Percentiles rank a stretch among this genome's conserved stretches.
These are phyloP conservation scores for Rattus rattus DNA, from an alignment of 2,113 vertebrate species.

Conservation along the genomic window DNA sequence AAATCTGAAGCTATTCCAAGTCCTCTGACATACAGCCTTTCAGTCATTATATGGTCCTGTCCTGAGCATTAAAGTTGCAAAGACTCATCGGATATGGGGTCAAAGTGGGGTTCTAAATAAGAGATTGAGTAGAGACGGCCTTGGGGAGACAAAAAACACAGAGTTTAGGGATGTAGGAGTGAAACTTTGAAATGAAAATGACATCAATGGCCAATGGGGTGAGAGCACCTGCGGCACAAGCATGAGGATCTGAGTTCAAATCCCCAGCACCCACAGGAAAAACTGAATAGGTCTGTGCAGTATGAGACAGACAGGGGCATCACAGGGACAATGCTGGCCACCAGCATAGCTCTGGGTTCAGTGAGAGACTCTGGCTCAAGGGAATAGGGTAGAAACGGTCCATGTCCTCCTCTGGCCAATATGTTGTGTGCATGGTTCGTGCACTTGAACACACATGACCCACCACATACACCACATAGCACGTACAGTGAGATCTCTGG, in stretches of 20 bases:
- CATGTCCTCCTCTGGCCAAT: neutral
- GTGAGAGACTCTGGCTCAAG: neutral
- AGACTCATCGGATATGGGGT: neutral
- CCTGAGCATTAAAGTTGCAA: neutral
- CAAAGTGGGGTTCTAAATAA: neutral
- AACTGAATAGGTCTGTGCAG: neutral
- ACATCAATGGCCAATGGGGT: neutral
- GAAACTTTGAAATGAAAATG: neutral
- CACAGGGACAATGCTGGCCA: neutral
- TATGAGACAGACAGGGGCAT: too few species aligned
- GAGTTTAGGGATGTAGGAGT: neutral
- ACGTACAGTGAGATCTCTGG: neutral
- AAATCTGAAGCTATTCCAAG: neutral
- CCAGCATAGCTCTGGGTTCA: neutral
- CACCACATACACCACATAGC: neutral
- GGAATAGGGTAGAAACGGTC: neutral
- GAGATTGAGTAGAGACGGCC: too few species aligned
- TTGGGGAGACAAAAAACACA: neutral
- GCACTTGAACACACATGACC: neutral
- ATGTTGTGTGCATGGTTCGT: neutral
- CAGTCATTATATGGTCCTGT: neutral
- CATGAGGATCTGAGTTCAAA: neutral
- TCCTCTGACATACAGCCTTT: accelerated
- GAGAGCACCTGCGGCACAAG: too few species aligned
- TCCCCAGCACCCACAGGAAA: neutral